phyloP scores from a whole-genome alignment of 1,140 invertebrate species.

The Antheraea pernyi region DNA sequence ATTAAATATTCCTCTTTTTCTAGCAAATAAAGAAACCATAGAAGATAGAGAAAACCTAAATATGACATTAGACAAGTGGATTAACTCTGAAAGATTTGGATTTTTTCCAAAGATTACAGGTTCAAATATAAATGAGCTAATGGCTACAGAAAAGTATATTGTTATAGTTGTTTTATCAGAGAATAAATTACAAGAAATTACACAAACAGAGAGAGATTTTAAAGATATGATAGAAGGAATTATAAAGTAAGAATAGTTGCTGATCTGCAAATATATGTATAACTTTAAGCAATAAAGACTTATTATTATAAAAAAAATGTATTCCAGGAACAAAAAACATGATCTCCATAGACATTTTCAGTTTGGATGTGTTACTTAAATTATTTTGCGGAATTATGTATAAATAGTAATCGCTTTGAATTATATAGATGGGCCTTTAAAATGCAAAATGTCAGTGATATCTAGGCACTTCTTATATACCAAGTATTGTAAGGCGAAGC shows the following conservation, averaged over 20 bases:
- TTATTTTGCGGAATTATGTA: too few species aligned
- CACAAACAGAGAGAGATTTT: conserved; percentile 90
- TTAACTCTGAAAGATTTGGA: conserved; percentile 94
- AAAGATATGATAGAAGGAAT: conserved; percentile 91
- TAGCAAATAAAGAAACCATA: conserved; percentile 70
- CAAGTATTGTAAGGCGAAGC: too few species aligned
- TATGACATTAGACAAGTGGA: conserved; percentile 88
- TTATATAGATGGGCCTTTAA: too few species aligned
- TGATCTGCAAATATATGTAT: conserved; percentile 15
- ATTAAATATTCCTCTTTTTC: conserved; percentile 26
- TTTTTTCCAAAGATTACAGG: conserved; percentile 93
- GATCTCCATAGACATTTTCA: conserved; percentile 92
- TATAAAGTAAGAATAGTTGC: conserved; percentile 75
- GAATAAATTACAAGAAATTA: conserved; percentile 90
- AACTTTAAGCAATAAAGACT: background rate
- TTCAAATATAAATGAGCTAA: conserved; percentile 90
- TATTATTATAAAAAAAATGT: background rate
- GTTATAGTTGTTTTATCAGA: conserved; percentile 93
- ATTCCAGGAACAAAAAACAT: conserved; percentile 83
- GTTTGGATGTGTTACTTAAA: too few species aligned
- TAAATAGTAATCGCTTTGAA: too few species aligned
- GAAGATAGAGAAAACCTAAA: conserved; percentile 81
- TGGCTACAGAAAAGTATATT: conserved; percentile 91
- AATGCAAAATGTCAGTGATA: too few species aligned
- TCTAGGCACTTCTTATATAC: too few species aligned